phyloP scores from a whole-genome alignment of 2,113 vertebrate genomes.

The Speoplatyrhinus poulsoni region DNA sequence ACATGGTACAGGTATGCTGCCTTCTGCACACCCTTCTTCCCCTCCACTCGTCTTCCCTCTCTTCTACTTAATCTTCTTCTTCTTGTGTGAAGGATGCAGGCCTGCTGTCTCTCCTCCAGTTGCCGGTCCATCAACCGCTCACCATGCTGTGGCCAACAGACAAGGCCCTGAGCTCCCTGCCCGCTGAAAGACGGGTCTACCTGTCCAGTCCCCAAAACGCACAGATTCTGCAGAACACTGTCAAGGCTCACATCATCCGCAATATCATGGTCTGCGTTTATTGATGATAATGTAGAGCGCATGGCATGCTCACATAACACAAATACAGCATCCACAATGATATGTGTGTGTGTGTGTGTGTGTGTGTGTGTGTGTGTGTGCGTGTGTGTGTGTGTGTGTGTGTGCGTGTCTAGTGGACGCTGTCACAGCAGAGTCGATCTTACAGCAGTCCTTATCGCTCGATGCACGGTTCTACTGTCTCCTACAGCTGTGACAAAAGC shows the following conservation, averaged over 20 bases:
- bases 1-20: constrained; percentile 82
- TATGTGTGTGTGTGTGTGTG: constrained; percentile 8
- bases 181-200: constrained; percentile 79
- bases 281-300: too few species aligned
- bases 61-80: neutral
- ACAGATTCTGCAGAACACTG: constrained; percentile 79
- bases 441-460: constrained; percentile 62
- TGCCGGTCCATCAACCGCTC: constrained; percentile 79
- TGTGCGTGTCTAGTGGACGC: constrained; percentile 47
- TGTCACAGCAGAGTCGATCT: constrained; percentile 63
- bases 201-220: constrained; percentile 84
- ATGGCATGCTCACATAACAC: too few species aligned
- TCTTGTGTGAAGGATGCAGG: constrained; percentile 73
- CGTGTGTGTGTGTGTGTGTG: constrained; percentile 14
- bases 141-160: constrained; percentile 95
- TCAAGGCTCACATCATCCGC: constrained; percentile 88
- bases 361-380: constrained; percentile 9
- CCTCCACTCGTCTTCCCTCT: neutral
- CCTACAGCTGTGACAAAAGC: constrained; percentile 81
- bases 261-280: constrained; percentile 44
- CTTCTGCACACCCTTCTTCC: neutral
- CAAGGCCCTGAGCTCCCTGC: constrained; percentile 76
- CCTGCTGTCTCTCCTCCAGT: constrained; percentile 77
- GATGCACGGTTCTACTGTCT: constrained; percentile 84
- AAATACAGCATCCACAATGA: too few species aligned